A percentile compares a stretch with the other conserved stretches of the same genome.
Evolutionary conservation across 1,140 invertebrate species (phyloP).

Genomic region (Oncopodura yosiiana): DNA sequence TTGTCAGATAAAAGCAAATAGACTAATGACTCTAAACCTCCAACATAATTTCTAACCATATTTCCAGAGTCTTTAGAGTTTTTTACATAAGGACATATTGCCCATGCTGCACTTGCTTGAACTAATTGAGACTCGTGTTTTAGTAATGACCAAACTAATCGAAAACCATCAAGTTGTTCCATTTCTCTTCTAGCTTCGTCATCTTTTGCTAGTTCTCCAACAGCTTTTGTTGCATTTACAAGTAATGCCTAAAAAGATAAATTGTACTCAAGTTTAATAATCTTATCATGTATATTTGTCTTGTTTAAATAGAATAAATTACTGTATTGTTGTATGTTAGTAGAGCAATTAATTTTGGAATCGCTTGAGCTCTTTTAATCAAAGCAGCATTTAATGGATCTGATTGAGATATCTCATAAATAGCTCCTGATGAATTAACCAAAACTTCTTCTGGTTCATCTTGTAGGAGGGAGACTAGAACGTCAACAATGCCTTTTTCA

Average conservation of each 20-base stretch:
- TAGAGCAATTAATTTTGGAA: slow-evolving; percentile 57
- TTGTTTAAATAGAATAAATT: not conserved
- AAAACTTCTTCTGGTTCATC: slow-evolving; percentile 46
- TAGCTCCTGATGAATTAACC: slow-evolving; percentile 77
- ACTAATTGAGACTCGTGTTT: slow-evolving; percentile 71
- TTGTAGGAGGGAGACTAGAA: slow-evolving; percentile 21
- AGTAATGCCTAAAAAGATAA: slow-evolving; percentile 50
- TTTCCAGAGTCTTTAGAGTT: slow-evolving; percentile 79
- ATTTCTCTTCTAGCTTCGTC: slow-evolving; percentile 49
- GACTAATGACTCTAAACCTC: slow-evolving; percentile 80
- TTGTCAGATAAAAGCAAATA: slow-evolving; percentile 70
- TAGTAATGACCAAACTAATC: slow-evolving; percentile 83
- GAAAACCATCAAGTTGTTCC: slow-evolving; percentile 76
- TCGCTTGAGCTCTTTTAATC: slow-evolving; percentile 50
- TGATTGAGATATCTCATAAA: slow-evolving; percentile 43
- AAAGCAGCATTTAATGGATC: slow-evolving; percentile 12
- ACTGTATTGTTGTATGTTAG: slow-evolving; percentile 63
- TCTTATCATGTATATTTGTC: no score
- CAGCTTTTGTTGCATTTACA: slow-evolving; percentile 71
- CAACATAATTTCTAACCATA: slow-evolving; percentile 84
- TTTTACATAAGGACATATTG: slow-evolving; percentile 81
- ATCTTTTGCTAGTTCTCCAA: slow-evolving; percentile 69
- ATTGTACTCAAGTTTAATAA: not conserved
- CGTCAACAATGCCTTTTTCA: slow-evolving; percentile 26
- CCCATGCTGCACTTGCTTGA: slow-evolving; percentile 78